Evolutionary conservation across 2,888 invertebrate species (phyloP).

Genomic region (Eristalinus sepulchralis): DNA sequence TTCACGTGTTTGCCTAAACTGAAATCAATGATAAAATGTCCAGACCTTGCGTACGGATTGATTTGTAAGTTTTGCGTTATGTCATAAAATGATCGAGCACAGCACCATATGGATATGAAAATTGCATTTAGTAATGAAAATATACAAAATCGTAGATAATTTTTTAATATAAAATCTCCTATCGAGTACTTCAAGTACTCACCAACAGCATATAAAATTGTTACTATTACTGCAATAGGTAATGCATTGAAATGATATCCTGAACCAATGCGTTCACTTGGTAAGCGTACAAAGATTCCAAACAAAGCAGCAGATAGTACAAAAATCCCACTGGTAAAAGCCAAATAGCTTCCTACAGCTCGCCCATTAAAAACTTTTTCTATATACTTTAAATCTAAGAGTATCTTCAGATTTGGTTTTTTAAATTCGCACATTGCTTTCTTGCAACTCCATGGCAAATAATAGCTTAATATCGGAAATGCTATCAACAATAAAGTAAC

Average conservation of each 20-base stretch:
- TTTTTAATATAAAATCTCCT: constrained; percentile 80
- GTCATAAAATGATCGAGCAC: constrained; percentile 81
- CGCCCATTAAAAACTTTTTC: constrained; percentile 74
- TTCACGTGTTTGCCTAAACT: constrained; percentile 85
- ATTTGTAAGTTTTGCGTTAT: constrained; percentile 76
- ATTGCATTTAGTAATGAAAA: constrained; percentile 82
- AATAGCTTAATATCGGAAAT: constrained; percentile 75
- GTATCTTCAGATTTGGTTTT: constrained; percentile 70
- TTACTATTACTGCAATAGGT: constrained; percentile 74
- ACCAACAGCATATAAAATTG: constrained; percentile 72
- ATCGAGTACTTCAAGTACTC: constrained; percentile 78
- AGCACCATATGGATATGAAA: constrained; percentile 82
- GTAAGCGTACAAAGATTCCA: constrained; percentile 77
- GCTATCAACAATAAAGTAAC: constrained; percentile 74
- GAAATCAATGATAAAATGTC: constrained; percentile 83
- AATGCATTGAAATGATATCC: constrained; percentile 78
- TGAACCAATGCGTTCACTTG: constrained; percentile 68
- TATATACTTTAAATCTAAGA: constrained; percentile 74
- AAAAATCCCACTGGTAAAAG: constrained; percentile 76
- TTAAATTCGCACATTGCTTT: constrained; percentile 74
- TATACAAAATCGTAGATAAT: constrained; percentile 82
- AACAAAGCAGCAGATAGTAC: constrained; percentile 77
- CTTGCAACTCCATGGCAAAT: constrained; percentile 78
- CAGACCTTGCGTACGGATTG: constrained; percentile 83
- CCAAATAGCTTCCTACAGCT: constrained; percentile 75